Evolutionary conservation across 2,113 vertebrate genomes (phyloP), one percentile per base, ranked within the genome.

Genomic region (Tragelaphus imberbis): DNA sequence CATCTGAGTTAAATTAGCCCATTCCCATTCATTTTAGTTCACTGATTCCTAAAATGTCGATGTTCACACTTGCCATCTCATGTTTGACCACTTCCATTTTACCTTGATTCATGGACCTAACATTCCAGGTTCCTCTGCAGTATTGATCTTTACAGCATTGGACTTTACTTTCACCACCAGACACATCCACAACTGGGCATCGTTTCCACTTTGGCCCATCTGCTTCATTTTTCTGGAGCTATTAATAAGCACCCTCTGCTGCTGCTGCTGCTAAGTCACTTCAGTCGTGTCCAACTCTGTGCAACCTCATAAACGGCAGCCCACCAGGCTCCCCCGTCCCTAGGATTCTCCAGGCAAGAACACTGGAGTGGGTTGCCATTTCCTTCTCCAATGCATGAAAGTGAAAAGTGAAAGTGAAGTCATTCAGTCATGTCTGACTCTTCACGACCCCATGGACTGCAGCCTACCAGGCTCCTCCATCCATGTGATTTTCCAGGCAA

Each of bases 271-370:
- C 59, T 63, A 61, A 61, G 28, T 30, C 59, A 63, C 13, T 30
- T 30, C 59, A 63, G 0, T 63, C 5, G 1, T 63, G 13, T 30
- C 59, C 2, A 1, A 63, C 28, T 30, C 59, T 63, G 13, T 30
- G 13, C 1, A 1, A 63, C 28, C 13, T 28, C 13, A 15, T 30
- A 30, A 28, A 30, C 0, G 6, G 27, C 12, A 61, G 59, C 59
- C 59, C 5, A 13, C 27, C 5, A 61, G 25, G 25, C 58, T 59
- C 5, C 11, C 1, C 58, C 27, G 0, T 28, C 27, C 27, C 59
- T 61, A 27, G 59, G 5, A 28, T 61, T 61, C 27, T 28, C 59
- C 59, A 61, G 59, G 59, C 59, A 61, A 28, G 59, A 27, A 61
- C 25, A 13, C 27, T 59, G 58, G 27, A 28, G 5, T 28, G 27